Evolutionary conservation across 2,888 invertebrate species (phyloP).

Genomic region (Lasius fuliginosus): DNA sequence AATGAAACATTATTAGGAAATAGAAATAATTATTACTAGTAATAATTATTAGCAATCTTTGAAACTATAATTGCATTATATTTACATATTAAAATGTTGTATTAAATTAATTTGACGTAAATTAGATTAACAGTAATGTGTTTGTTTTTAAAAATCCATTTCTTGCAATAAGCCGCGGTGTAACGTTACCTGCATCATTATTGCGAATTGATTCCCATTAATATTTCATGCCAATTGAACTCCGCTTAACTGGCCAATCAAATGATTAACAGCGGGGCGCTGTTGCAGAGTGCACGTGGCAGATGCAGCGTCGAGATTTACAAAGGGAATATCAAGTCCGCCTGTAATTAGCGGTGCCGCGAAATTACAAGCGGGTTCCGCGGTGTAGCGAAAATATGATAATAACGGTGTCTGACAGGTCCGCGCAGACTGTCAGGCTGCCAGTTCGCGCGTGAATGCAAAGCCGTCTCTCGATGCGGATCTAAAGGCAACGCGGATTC

Average conservation of each 20-base stretch:
- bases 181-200: neutral
- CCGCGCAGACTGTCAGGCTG: slow-evolving; percentile 17
- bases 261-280: slow-evolving; percentile 48
- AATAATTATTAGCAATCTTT: neutral
- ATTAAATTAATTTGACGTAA: neutral
- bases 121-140: neutral
- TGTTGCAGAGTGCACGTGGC: slow-evolving; percentile 19
- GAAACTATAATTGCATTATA: neutral
- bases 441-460: slow-evolving; percentile 34
- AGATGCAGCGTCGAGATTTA: slow-evolving; percentile 39
- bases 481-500: slow-evolving; percentile 40
- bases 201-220: slow-evolving; percentile 31
- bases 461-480: slow-evolving; percentile 6
- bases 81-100: neutral
- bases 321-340: slow-evolving; percentile 52
- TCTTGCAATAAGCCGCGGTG: neutral
- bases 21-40: neutral
- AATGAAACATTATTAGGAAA: neutral
- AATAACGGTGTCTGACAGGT: slow-evolving; percentile 47
- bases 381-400: slow-evolving; percentile 51
- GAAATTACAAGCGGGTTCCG: slow-evolving; percentile 43
- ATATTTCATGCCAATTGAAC: slow-evolving; percentile 44
- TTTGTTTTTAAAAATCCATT: neutral
- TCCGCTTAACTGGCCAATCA: slow-evolving; percentile 33
- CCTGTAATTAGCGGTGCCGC: slow-evolving; percentile 43